Evolutionary conservation across 2,888 invertebrate species (phyloP).

Genomic region (Zhuqinia jingwanae): DNA sequence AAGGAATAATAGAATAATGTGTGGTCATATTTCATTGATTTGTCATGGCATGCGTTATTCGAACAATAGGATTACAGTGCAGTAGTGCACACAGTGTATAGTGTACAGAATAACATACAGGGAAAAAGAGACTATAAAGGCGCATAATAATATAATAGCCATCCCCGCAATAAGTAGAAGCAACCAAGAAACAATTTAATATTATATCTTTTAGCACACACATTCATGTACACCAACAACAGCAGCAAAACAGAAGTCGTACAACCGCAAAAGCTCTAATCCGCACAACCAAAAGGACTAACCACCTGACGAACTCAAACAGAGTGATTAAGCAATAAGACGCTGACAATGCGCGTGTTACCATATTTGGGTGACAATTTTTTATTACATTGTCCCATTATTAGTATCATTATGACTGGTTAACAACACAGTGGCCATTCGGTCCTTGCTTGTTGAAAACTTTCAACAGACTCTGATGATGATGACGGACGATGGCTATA

Average conservation of each 20-base stretch:
- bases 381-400: constrained; percentile 67
- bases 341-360: constrained; percentile 56
- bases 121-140: not conserved
- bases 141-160: no score
- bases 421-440: constrained; percentile 33
- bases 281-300: constrained; percentile 19
- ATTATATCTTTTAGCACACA: not conserved
- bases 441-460: constrained; percentile 64
- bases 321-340: constrained; percentile 67
- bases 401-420: constrained; percentile 54
- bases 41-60: constrained; percentile 36
- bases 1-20: constrained; percentile 16
- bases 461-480: constrained; percentile 48
- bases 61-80: constrained; percentile 12
- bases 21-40: constrained; percentile 28
- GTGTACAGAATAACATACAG: no score
- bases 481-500: constrained; percentile 33
- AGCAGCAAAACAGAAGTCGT: constrained; percentile 11
- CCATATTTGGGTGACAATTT: constrained; percentile 71
- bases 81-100: not conserved
- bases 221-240: no score
- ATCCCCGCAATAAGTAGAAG: no score
- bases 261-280: not conserved
- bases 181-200: constrained; percentile 1
- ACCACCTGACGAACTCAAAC: constrained; percentile 43